A percentile compares a stretch with the other conserved stretches of the same genome.
Conservation (phyloP, 1,140 invertebrate species). For the Zaprionus gabonicus region DNA sequence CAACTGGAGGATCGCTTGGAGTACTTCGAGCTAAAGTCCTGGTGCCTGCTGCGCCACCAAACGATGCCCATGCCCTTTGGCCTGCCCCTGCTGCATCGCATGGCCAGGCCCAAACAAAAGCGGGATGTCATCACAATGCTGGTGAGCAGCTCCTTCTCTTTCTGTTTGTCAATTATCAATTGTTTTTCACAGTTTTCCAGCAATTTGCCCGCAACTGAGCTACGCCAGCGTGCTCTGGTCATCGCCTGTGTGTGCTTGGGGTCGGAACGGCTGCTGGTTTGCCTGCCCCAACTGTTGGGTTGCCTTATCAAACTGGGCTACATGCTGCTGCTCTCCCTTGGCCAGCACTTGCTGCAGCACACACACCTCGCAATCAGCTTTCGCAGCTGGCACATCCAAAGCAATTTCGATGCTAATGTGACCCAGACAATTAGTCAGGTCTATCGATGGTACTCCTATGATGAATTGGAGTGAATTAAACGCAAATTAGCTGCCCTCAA, state of each 20-base stretch:
- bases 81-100: slow-evolving; percentile 37
- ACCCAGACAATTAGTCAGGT: slow-evolving; percentile 62
- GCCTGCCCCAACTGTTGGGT: slow-evolving; percentile 22
- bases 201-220: slow-evolving; percentile 33
- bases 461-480: slow-evolving; percentile 58
- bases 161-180: neutral
- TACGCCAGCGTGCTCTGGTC: slow-evolving; percentile 9
- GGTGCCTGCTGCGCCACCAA: slow-evolving; percentile 48
- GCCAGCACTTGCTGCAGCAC: slow-evolving; percentile 10
- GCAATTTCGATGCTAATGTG: slow-evolving; percentile 61
- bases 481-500: slow-evolving; percentile 27
- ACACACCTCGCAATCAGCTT: slow-evolving; percentile 25
- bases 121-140: slow-evolving; percentile 51
- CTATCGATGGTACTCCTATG: slow-evolving; percentile 58
- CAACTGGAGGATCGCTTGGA: slow-evolving; percentile 43
- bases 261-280: slow-evolving; percentile 9
- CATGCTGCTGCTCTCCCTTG: slow-evolving; percentile 32
- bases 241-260: slow-evolving; percentile 18
- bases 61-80: slow-evolving; percentile 58
- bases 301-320: slow-evolving; percentile 6
- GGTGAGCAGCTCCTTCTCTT: slow-evolving; percentile 14
- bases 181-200: slow-evolving; percentile 39
- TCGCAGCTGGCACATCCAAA: slow-evolving; percentile 14
- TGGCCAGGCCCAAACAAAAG: slow-evolving; percentile 9
- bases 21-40: slow-evolving; percentile 48